phyloP scores from a whole-genome alignment of 2,888 invertebrate genomes.

The Malthinus seriepunctatus region DNA sequence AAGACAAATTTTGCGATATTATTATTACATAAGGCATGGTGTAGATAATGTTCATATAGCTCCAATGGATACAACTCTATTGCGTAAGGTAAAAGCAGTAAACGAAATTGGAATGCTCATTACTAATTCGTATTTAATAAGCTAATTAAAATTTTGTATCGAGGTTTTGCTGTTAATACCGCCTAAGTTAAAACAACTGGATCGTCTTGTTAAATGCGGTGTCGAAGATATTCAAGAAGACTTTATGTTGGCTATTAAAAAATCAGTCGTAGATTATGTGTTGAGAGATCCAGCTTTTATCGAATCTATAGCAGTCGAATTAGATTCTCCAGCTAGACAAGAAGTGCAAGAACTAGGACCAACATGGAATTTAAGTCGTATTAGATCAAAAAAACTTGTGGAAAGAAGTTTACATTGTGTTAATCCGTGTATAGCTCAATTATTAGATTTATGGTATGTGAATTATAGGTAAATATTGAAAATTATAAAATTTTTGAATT shows the following conservation, averaged over 20 bases:
- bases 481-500: not conserved
- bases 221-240: slow-evolving; percentile 83
- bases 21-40: slow-evolving; percentile 88
- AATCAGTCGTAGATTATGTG: slow-evolving; percentile 90
- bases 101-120: not conserved
- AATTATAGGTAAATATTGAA: slow-evolving; percentile 66
- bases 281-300: slow-evolving; percentile 73
- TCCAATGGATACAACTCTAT: slow-evolving; percentile 74
- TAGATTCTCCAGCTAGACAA: slow-evolving; percentile 58
- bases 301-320: slow-evolving; percentile 58
- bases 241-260: slow-evolving; percentile 86
- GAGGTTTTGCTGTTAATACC: slow-evolving; percentile 71
- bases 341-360: slow-evolving; percentile 67
- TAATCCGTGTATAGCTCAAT: slow-evolving; percentile 80
- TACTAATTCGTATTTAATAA: too few species aligned
- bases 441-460: slow-evolving; percentile 79
- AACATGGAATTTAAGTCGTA: slow-evolving; percentile 65
- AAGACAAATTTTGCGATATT: slow-evolving; percentile 76
- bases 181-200: slow-evolving; percentile 64
- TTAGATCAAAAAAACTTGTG: slow-evolving; percentile 55
- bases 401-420: slow-evolving; percentile 70
- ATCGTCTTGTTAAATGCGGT: slow-evolving; percentile 61
- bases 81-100: slow-evolving; percentile 62
- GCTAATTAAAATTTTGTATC: not conserved
- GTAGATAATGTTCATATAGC: slow-evolving; percentile 90